Percentiles rank a stretch among this genome's conserved stretches.
Conservation (phyloP, 2,888 invertebrate genomes). For the Platerodrilus igneus region DNA sequence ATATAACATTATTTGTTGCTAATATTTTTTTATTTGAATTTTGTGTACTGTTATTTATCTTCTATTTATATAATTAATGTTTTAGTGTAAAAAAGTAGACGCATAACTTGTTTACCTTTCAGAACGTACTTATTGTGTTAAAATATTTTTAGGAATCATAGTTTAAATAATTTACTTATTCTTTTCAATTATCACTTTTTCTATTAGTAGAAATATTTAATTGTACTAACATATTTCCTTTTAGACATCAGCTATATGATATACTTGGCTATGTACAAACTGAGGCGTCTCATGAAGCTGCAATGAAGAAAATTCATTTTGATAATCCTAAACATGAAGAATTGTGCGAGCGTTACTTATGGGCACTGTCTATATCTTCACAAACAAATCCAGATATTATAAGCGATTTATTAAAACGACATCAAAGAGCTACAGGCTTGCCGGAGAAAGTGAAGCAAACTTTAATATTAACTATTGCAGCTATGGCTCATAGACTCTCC, state of each 20-base stretch:
- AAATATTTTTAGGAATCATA: too few relatives aligned
- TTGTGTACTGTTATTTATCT: too few relatives aligned
- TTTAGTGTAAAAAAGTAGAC: too few relatives aligned
- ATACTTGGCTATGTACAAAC: conserved; percentile 68
- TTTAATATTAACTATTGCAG: conserved; percentile 59
- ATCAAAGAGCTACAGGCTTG: conserved; percentile 48
- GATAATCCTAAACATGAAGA: conserved; percentile 50
- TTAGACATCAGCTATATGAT: conserved; percentile 62
- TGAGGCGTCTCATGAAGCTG: conserved; percentile 60
- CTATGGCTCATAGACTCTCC: conserved; percentile 53
- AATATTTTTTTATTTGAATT: too few relatives aligned
- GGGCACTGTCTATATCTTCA: conserved; percentile 65
- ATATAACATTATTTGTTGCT: too few relatives aligned
- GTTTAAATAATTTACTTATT: too few relatives aligned
- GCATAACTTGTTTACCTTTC: too few relatives aligned
- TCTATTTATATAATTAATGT: too few relatives aligned
- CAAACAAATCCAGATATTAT: conserved; percentile 58
- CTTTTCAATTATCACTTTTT: too few relatives aligned
- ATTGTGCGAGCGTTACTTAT: conserved; percentile 64
- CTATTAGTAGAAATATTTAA: too few relatives aligned
- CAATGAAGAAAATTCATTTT: conserved; percentile 59
- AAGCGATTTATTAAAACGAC: conserved; percentile 48
- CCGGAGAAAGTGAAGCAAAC: conserved; percentile 64
- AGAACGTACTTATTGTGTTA: too few relatives aligned
- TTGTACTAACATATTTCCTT: conserved; percentile 27